These are phyloP conservation scores for Limenitis camilla DNA, from an alignment of 2,888 invertebrate species.

Conservation along the genomic window DNA sequence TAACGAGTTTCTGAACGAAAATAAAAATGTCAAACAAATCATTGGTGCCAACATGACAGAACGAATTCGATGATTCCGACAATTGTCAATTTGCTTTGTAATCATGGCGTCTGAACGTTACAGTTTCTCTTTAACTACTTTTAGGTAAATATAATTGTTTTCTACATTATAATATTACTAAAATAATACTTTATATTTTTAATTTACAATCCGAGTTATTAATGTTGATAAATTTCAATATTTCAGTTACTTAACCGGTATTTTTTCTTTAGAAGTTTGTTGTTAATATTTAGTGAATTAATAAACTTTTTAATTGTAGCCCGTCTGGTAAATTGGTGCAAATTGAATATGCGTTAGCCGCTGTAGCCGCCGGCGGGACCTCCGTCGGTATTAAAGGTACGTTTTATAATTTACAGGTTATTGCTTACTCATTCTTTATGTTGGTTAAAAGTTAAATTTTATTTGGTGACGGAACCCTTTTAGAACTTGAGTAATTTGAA, in stretches of 20 bases:
- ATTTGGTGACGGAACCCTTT: too few relatives aligned
- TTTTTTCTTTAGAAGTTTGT: slow-evolving; percentile 13
- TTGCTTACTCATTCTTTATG: slow-evolving; percentile 20
- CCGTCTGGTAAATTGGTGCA: slow-evolving; percentile 99
- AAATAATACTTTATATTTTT: neutral
- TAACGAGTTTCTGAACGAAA: neutral
- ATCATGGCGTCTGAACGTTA: slow-evolving; percentile 96
- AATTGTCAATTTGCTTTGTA: slow-evolving; percentile 67
- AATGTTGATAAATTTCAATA: neutral
- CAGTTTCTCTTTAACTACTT: slow-evolving; percentile 93
- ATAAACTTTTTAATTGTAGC: slow-evolving; percentile 73
- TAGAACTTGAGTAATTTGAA: too few relatives aligned
- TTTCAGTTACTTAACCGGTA: slow-evolving; percentile 8
- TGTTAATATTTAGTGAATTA: slow-evolving; percentile 19
- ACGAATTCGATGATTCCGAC: slow-evolving; percentile 39
- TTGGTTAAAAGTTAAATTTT: too few relatives aligned
- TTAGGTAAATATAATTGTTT: slow-evolving; percentile 62
- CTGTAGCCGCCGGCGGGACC: slow-evolving; percentile 98
- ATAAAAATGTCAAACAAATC: neutral
- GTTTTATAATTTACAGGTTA: slow-evolving; percentile 32
- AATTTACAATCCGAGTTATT: neutral
- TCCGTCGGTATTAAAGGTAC: slow-evolving; percentile 98
- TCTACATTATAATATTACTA: neutral
- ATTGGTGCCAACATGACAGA: slow-evolving; percentile 39
- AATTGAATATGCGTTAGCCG: slow-evolving; percentile 99